Evolutionary conservation across 2,113 vertebrate species (phyloP).

Genomic region (Blennius ocellaris): DNA sequence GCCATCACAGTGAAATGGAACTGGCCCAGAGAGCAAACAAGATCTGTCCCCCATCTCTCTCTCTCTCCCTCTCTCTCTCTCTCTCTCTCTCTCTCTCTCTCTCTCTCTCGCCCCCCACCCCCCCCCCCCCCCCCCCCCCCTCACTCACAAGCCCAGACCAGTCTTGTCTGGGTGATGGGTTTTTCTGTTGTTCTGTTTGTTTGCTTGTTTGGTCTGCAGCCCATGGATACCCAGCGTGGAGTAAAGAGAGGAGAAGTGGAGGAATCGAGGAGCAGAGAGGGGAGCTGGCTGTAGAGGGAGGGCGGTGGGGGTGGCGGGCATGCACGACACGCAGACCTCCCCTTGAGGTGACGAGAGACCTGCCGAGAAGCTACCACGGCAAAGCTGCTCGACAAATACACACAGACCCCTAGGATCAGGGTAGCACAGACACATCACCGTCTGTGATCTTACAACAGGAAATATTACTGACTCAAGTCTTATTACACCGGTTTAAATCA

Average conservation of each 20-base stretch:
- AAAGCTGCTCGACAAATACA: conserved; percentile 73
- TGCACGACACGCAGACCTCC: conserved; percentile 71
- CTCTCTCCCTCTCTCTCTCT: too few relatives aligned
- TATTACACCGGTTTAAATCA: background rate
- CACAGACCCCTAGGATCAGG: conserved; percentile 56
- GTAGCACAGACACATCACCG: conserved; percentile 43
- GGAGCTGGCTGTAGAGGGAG: conserved; percentile 4
- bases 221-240: conserved; percentile 73
- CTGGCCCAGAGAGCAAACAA: conserved; percentile 77
- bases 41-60: conserved; percentile 46
- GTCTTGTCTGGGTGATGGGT: conserved; percentile 78
- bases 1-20: conserved; percentile 80
- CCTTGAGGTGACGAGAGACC: conserved; percentile 74
- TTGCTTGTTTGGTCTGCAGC: conserved; percentile 82
- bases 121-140: conserved; percentile 16
- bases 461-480: conserved; percentile 40
- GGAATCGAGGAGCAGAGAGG: conserved; percentile 27
- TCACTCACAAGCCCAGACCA: conserved; percentile 62
- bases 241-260: conserved; percentile 35
- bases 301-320: conserved; percentile 26
- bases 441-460: conserved; percentile 49
- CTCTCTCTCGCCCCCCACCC: too few relatives aligned
- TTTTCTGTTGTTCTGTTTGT: conserved; percentile 84
- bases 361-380: conserved; percentile 61
- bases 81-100: conserved; percentile 24